A percentile compares a stretch with the other conserved stretches of the same genome.
These are phyloP conservation scores for Pseudococcus longispinus DNA, from an alignment of 2,888 invertebrate species.

Conservation along the genomic window DNA sequence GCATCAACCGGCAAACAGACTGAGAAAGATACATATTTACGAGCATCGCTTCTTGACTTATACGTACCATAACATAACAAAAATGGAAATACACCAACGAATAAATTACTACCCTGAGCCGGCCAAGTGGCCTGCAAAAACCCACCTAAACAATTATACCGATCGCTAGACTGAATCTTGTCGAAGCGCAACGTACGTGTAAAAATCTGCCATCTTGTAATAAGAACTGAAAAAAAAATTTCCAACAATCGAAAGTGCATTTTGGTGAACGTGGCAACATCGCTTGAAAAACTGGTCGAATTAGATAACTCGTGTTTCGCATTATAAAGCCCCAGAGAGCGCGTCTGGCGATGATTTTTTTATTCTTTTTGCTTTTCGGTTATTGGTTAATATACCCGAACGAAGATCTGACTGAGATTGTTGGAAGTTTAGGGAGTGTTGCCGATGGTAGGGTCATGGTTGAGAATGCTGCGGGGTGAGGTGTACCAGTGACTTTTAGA, in stretches of 20 bases:
- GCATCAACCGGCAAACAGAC: background rate
- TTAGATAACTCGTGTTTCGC: background rate
- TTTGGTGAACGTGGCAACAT: background rate
- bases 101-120: background rate
- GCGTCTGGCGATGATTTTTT: background rate
- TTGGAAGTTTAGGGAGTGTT: conserved; percentile 10
- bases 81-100: background rate
- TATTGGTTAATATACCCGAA: background rate
- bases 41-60: background rate
- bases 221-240: background rate
- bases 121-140: background rate
- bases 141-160: background rate
- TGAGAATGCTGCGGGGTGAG: background rate
- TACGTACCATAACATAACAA: background rate
- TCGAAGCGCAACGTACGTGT: background rate
- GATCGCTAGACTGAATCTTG: background rate
- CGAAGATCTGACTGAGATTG: background rate
- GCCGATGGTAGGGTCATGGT: conserved; percentile 40
- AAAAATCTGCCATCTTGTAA: background rate
- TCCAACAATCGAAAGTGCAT: conserved; percentile 33
- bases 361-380: conserved; percentile 7
- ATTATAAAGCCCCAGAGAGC: conserved; percentile 4
- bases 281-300: background rate
- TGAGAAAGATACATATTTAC: background rate
- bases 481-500: conserved; percentile 5